Evolutionary conservation across 2,797 vertebrate genomes (phyloP), one percentile per base, ranked within the genome.

Genomic region (Helarctos malayanus): DNA sequence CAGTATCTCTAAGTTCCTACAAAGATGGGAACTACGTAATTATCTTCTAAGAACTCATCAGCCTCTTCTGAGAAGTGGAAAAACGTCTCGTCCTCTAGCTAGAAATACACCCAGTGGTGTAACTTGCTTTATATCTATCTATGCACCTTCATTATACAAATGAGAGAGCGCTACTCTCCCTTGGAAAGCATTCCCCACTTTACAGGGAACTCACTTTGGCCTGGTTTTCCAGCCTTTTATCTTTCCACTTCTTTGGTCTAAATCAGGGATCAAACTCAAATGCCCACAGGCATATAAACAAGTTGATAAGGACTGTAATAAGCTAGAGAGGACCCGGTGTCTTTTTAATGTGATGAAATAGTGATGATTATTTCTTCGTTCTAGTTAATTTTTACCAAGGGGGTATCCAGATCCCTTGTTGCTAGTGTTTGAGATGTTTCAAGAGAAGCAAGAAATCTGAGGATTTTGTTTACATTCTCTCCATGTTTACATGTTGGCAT

Each of bases 1-100:
- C 9, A 56, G 69, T 92, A 56, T n/a, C 38, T 91, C 38, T 85
- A 79, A 95, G 61, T 87, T 38, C 69, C 81, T 75, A 56, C 69
- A 96, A 83, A 86, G 73, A 65, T 59, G 54, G 73, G 73, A 95
- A 25, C 27, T 47, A 59, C 7, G 4, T 41, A 57, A 59, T 63
- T 61, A 11, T n/a, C 59, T 83, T 86, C 59, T 78, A 81, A 69
- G 57, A 91, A 73, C 63, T 14, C 47, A 83, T 68, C 78, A 35
- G 45, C 13, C 45, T 71, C 8, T 83, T 84, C 41, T 93, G 68
- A 95, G 71, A 89, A 88, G 76, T 85, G 7, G 35, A n/a, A 41
- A 81, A 35, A 80, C 65, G 45, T 79, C 32, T 86, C 49, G 21
- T 59, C 19, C 25, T 65, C 3, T 57, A 29, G 41, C 52, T 86